Percentiles rank a stretch among this genome's conserved stretches.
These are phyloP conservation scores for Drosophila hydei DNA, from an alignment of 1,140 invertebrate species.

Conservation along the genomic window DNA sequence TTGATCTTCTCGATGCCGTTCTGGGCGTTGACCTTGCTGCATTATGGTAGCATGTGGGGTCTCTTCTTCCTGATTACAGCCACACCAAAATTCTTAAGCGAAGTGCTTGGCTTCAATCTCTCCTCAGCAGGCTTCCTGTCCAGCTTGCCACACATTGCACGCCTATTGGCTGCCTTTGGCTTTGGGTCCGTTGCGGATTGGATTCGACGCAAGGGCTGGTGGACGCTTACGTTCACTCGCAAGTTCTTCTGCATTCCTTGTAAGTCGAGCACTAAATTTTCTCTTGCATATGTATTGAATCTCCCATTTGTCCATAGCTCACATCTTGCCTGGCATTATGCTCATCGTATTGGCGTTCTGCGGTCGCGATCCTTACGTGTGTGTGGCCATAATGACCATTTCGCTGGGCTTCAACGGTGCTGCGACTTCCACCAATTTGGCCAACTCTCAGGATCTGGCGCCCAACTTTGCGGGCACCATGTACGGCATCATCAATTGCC, in stretches of 20 bases:
- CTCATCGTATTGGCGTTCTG: slow-evolving; percentile 88
- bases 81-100: slow-evolving; percentile 94
- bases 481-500: slow-evolving; percentile 90
- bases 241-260: slow-evolving; percentile 89
- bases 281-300: neutral
- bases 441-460: slow-evolving; percentile 89
- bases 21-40: slow-evolving; percentile 87
- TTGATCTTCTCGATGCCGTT: slow-evolving; percentile 88
- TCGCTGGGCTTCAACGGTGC: slow-evolving; percentile 93
- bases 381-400: slow-evolving; percentile 88
- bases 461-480: slow-evolving; percentile 92
- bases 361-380: slow-evolving; percentile 87
- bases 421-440: slow-evolving; percentile 91
- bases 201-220: slow-evolving; percentile 85
- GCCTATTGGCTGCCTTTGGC: slow-evolving; percentile 87
- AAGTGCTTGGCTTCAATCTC: slow-evolving; percentile 91
- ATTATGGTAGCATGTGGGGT: slow-evolving; percentile 91
- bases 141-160: slow-evolving; percentile 88
- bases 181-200: slow-evolving; percentile 89
- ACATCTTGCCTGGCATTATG: slow-evolving; percentile 88
- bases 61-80: slow-evolving; percentile 93
- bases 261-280: slow-evolving; percentile 83
- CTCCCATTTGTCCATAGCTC: slow-evolving; percentile 84
- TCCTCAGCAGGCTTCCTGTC: slow-evolving; percentile 89
- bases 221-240: slow-evolving; percentile 87